phyloP scores from a whole-genome alignment of 2,888 invertebrate genomes.

The Lysandra coridon region DNA sequence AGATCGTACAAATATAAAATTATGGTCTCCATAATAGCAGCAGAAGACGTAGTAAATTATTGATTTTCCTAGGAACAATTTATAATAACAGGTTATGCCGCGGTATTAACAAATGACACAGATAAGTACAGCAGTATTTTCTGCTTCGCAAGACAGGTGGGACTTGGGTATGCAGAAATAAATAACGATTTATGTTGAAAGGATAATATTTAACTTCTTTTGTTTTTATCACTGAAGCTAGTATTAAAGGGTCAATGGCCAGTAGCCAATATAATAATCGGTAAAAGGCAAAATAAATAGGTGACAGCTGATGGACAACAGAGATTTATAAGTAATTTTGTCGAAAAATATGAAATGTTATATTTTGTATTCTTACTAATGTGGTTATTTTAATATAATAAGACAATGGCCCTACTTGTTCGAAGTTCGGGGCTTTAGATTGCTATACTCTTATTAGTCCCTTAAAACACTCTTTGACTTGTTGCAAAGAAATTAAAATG shows the following conservation, averaged over 20 bases:
- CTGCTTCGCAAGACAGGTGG: slow-evolving; percentile 6
- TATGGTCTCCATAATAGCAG: slow-evolving; percentile 1
- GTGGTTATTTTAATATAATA: too few relatives aligned
- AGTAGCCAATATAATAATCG: too few relatives aligned
- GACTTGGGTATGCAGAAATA: slow-evolving; percentile 5
- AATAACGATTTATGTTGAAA: slow-evolving; percentile 17
- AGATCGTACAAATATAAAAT: slow-evolving; percentile 14
- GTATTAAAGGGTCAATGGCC: too few relatives aligned
- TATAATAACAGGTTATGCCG: slow-evolving; percentile 6
- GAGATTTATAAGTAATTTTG: too few relatives aligned
- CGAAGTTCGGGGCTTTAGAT: too few relatives aligned
- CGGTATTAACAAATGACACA: slow-evolving; percentile 8
- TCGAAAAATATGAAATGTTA: too few relatives aligned
- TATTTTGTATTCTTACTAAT: too few relatives aligned
- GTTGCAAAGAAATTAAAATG: neutral
- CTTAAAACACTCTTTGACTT: neutral
- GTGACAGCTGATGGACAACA: too few relatives aligned
- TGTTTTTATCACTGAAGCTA: neutral
- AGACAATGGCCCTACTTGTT: too few relatives aligned
- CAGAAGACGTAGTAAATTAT: slow-evolving; percentile 12
- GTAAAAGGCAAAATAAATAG: too few relatives aligned
- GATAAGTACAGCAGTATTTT: slow-evolving; percentile 1
- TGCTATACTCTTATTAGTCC: too few relatives aligned
- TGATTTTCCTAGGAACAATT: slow-evolving; percentile 11
- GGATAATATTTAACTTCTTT: neutral